A percentile compares a stretch with the other conserved stretches of the same genome.
Conservation (phyloP, 2,113 vertebrate genomes). For the Syngnathus scovelli region DNA sequence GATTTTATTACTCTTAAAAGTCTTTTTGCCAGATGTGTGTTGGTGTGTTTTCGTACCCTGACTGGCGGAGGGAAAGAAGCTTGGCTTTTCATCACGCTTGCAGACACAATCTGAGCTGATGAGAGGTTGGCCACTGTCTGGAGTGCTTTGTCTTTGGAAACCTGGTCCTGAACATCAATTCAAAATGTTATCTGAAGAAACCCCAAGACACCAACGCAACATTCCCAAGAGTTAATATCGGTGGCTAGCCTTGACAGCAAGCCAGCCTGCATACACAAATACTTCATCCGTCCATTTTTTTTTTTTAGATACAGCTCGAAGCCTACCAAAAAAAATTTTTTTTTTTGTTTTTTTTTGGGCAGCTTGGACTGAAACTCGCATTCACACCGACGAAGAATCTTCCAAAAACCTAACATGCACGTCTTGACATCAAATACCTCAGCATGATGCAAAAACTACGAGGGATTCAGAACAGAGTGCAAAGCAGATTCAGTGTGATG, state of each 20-base stretch:
- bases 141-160: constrained; percentile 93
- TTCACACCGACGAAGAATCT: neutral
- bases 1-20: constrained; percentile 7
- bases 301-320: neutral
- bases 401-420: constrained; percentile 6
- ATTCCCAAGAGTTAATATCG: constrained; percentile 23
- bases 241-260: constrained; percentile 39
- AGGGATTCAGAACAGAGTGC: constrained; percentile 40
- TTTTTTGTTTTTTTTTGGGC: neutral
- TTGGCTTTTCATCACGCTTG: constrained; percentile 88
- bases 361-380: neutral
- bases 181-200: constrained; percentile 8
- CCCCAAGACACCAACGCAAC: neutral
- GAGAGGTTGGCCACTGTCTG: constrained; percentile 96
- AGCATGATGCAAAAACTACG: constrained; percentile 47
- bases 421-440: constrained; percentile 2
- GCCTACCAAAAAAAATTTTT: neutral
- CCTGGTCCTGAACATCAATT: constrained; percentile 78
- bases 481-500: constrained; percentile 45
- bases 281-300: neutral
- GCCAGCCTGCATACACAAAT: constrained; percentile 43
- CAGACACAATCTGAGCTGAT: constrained; percentile 91
- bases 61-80: constrained; percentile 85
- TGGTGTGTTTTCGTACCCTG: constrained; percentile 73
- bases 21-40: constrained; percentile 7